Evolutionary conservation across 2,797 vertebrate species (phyloP).

Genomic region (Garrulus glandarius): DNA sequence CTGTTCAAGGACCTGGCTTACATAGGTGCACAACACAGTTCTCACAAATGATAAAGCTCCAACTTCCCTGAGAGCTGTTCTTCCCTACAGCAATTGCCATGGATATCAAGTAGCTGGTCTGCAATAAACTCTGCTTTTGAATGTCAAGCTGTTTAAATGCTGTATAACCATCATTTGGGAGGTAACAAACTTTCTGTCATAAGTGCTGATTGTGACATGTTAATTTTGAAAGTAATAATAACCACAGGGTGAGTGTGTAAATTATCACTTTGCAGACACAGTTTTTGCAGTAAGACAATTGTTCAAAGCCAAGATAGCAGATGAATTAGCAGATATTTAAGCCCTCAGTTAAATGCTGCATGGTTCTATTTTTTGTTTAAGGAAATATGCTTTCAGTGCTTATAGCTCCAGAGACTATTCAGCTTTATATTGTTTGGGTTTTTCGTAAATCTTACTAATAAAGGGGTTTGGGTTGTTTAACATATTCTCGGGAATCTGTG

Average conservation of each 20-base stretch:
- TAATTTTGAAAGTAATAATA: neutral
- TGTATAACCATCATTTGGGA: neutral
- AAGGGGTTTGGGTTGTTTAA: constrained; percentile 68
- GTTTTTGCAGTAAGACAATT: neutral
- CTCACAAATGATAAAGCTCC: neutral
- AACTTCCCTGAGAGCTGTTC: neutral
- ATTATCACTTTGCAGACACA: neutral
- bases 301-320: constrained; percentile 37
- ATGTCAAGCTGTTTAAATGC: neutral
- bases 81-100: neutral
- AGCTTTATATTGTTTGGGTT: constrained; percentile 5
- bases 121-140: neutral
- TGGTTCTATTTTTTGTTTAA: neutral
- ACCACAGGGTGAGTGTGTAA: neutral
- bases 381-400: constrained; percentile 29
- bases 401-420: constrained; percentile 42
- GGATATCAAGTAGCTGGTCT: neutral
- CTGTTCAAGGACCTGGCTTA: neutral
- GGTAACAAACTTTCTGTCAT: neutral
- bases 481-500: constrained; percentile 65
- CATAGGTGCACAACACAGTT: neutral
- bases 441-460: constrained; percentile 39
- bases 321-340: constrained; percentile 10
- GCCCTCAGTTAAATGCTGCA: constrained; percentile 22
- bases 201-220: neutral